Evolutionary conservation across 2,888 invertebrate genomes (phyloP), one percentile per base, ranked within the genome.

Genomic region (Odontothrips loti): DNA sequence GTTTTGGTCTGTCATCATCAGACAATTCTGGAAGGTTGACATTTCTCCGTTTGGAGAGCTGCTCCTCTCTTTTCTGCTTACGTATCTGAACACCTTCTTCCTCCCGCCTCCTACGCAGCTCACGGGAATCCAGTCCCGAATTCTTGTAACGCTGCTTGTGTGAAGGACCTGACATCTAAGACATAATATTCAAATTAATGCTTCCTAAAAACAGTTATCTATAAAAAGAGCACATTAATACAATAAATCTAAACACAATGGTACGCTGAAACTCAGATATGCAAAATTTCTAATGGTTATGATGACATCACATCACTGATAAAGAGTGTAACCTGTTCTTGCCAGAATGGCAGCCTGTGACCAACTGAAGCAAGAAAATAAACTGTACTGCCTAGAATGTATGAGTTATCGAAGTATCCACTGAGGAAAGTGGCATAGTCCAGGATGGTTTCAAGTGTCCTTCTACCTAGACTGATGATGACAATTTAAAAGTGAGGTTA

Each of bases 71-170:
- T 88, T 98, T 98, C 86, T 96, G 96, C 90, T 98, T 98, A 81
- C 98, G 90, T 80, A 99, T 90, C 86, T 98, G 98, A 47, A 99
- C 95, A 47, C 98, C 98, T 88, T 98, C 98, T 86, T 99, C 98
- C 87, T 98, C 98, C 78, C 98, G 90, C 75, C 98, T 90, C 81
- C 98, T 91, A 80, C 98, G 91, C 85, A 98, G 89, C 88, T 98
- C 98, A 84, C 97, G 94, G 8, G 96, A 95, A 88, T 97, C 97
- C 84, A 97, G 89, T 1, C 95, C 96, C 83, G 93, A 92, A 90
- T 97, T 97, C 92, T 98, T 98, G 87, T 98, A 98, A 85, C 96
- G 93, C 88, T 95, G 93, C 87, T 95, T 95, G 87, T 96, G 95
- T 85, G 92, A 89, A 84, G 91, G 94, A 84, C 92, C 92, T 86